phyloP scores from a whole-genome alignment of 2,113 vertebrate species.

The Oncorhynchus keta region DNA sequence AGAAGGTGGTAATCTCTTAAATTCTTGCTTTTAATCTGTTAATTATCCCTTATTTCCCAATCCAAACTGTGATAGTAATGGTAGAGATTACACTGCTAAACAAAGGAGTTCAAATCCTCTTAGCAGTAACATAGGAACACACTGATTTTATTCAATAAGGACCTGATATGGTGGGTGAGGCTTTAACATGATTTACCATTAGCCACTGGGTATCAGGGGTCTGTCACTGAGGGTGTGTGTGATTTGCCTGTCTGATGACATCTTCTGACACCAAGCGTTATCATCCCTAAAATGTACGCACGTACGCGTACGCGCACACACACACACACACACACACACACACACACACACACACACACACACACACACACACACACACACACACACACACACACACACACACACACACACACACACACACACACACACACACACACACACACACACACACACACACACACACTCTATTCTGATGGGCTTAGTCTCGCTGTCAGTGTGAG shows the following conservation, averaged over 20 bases:
- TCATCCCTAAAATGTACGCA: neutral
- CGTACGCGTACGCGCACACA: neutral
- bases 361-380: too few species aligned
- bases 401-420: neutral
- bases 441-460: too few species aligned
- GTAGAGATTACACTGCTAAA: conserved; percentile 56
- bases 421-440: too few species aligned
- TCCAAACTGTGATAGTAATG: conserved; percentile 27
- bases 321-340: too few species aligned
- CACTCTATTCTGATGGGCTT: conserved; percentile 34
- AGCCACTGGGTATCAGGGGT: conserved; percentile 8
- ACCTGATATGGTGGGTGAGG: conserved; percentile 56
- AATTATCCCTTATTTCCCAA: too few species aligned
- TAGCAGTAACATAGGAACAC: conserved; percentile 45
- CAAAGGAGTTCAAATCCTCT: conserved; percentile 57
- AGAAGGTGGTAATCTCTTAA: too few species aligned
- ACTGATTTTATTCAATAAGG: conserved; percentile 69
- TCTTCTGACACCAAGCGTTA: conserved; percentile 20
- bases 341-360: too few species aligned
- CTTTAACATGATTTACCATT: conserved; percentile 51
- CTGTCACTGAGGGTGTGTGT: conserved; percentile 3
- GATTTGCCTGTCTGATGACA: conserved; percentile 11
- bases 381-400: too few species aligned
- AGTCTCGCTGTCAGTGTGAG: conserved; percentile 24
- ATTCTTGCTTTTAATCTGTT: too few species aligned